Base-by-base conservation (phyloP, 2,888 invertebrate genomes). In the Luperina testacea region DNA sequence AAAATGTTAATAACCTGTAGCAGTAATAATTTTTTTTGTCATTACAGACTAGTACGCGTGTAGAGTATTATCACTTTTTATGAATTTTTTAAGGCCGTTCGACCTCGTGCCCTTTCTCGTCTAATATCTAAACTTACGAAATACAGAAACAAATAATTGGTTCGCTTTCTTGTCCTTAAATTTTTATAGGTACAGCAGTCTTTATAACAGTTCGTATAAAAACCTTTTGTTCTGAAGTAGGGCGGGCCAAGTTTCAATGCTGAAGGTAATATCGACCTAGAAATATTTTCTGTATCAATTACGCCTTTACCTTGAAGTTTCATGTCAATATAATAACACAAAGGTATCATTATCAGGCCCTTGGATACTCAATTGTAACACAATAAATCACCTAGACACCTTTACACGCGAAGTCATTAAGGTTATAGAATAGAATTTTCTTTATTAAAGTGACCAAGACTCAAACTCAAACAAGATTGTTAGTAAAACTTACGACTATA, bases 201-300 rank as follows among this genome's bases (percentile, higher is more conserved):
- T 72, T 83, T 77, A 86, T 83, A 83, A 77, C 53, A 80, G 80
- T 80, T 70, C 51, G 65, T 70, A 78, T 82, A 77, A 77, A 78
- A 81, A 80, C 75, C 83, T 85, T 89, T 89, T 89, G 86, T 91
- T 87, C 73, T 68, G 85, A 90, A 89, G 83, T 90, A 90, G 90
- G 90, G 90, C 90, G 90, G 88, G 85, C 86, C 86, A 87, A 75
- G 86, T 89, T 88, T 87, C 89, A 83, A 89, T 90, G 89, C 75
- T 83, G 82, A 79, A 86, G 76, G 88, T 86, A 72, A 87, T 80
- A 81, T 85, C 84, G 82, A 89, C 82, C 80, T 87, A 87, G 83
- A 88, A 87, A 87, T 82, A 84, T 88, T 87, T 88, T 89, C 81
- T 87, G 77, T 89, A 84, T 78, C 77, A 86, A 82, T 78, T 77